These are phyloP conservation scores for Cyprinella venusta DNA, from an alignment of 2,797 vertebrate genomes.

Conservation along the genomic window DNA sequence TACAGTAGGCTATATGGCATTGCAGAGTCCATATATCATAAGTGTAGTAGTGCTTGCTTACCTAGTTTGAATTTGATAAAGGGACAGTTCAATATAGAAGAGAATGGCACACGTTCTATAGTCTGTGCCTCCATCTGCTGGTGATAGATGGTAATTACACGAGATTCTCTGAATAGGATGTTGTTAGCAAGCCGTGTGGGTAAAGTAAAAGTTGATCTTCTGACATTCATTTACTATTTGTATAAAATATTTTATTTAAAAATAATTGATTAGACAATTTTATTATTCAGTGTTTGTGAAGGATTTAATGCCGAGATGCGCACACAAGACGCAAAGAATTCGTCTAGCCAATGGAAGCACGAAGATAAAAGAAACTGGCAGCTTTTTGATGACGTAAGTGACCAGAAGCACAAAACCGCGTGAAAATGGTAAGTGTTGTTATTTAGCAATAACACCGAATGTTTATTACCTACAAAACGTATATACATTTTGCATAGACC, in stretches of 20 bases:
- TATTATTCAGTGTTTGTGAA: not conserved
- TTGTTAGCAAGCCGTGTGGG: not conserved
- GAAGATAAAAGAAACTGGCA: not conserved
- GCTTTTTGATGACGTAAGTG: constrained; percentile 27
- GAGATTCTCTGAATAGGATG: not conserved
- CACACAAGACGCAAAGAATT: not conserved
- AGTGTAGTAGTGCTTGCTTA: not conserved
- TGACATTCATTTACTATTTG: not conserved
- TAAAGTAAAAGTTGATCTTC: not conserved
- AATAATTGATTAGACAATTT: not conserved
- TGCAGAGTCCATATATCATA: no score
- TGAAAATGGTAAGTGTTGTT: constrained; percentile 59
- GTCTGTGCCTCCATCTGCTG: constrained; percentile 45
- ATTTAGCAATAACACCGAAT: not conserved
- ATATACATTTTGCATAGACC: not conserved
- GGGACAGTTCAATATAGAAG: not conserved
- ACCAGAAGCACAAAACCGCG: constrained; percentile 39
- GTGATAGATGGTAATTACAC: not conserved
- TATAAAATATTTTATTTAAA: not conserved
- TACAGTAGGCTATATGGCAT: no score
- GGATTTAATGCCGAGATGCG: not conserved
- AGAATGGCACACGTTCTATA: not conserved
- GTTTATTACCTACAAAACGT: not conserved
- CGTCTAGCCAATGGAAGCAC: constrained; percentile 42
- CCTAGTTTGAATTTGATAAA: not conserved